Conservation (phyloP, 2,113 vertebrate species). For the Bubalus kerabau region DNA sequence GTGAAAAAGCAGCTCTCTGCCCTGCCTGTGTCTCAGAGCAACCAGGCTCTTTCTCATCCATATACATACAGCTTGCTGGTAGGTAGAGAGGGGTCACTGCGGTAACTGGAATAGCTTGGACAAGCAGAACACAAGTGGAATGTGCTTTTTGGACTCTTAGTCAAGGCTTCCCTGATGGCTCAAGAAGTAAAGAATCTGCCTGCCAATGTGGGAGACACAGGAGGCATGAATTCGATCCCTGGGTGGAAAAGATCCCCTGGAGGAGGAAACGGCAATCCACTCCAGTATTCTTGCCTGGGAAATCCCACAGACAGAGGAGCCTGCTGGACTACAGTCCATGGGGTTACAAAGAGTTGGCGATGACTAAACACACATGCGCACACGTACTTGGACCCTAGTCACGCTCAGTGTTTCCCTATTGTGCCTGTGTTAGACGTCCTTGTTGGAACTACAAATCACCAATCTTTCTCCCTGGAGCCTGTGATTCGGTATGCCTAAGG, state of each 20-base stretch:
- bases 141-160: not conserved
- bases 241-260: not conserved
- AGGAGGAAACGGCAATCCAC: not conserved
- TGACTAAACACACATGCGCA: not conserved
- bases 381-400: not conserved
- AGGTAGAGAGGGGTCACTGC: too few species aligned
- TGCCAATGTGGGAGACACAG: not conserved
- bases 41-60: not conserved
- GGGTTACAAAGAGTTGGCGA: not conserved
- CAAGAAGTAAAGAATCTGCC: not conserved
- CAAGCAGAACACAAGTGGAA: not conserved
- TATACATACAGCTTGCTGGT: accelerated
- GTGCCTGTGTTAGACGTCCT: not conserved
- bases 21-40: not conserved
- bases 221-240: not conserved
- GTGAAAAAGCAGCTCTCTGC: not conserved
- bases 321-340: not conserved
- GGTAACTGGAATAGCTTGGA: not conserved
- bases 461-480: not conserved
- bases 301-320: not conserved
- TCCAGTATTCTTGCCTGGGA: not conserved
- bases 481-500: not conserved
- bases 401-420: too few species aligned
- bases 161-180: not conserved
- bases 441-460: not conserved